Percentiles rank a stretch among this genome's conserved stretches.
Evolutionary conservation across 1,140 invertebrate species (phyloP).

Genomic region (Asobara japonica): DNA sequence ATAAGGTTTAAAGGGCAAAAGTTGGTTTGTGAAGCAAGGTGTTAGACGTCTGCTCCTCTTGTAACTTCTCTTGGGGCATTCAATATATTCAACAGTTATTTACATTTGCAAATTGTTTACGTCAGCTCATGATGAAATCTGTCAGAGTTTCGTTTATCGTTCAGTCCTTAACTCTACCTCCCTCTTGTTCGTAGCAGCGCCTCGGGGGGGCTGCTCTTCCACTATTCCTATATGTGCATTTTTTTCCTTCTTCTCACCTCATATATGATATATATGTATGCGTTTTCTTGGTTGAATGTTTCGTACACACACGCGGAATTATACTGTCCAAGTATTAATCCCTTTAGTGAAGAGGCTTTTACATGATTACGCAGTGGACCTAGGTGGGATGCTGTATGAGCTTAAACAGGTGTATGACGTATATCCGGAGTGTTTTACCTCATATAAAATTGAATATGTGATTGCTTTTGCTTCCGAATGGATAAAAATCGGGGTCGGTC

Average conservation of each 20-base stretch:
- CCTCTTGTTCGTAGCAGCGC: background rate
- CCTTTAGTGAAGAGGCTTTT: background rate
- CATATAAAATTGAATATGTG: too few species aligned
- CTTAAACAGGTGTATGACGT: too few species aligned
- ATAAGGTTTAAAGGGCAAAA: conserved; percentile 28
- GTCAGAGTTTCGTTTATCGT: conserved; percentile 56
- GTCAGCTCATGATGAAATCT: conserved; percentile 64
- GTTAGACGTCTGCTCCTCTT: conserved; percentile 34
- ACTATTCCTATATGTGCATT: background rate
- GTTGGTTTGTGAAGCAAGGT: conserved; percentile 14
- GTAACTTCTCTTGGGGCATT: conserved; percentile 34
- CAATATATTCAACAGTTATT: conserved; percentile 65
- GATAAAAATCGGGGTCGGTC: too few species aligned
- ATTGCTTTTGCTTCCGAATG: too few species aligned
- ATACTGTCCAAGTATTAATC: background rate
- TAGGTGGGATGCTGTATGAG: too few species aligned
- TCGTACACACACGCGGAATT: background rate
- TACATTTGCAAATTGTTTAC: conserved; percentile 67
- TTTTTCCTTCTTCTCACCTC: background rate
- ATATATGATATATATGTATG: too few species aligned
- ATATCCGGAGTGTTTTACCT: too few species aligned
- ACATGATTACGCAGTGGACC: background rate
- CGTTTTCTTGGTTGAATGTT: background rate
- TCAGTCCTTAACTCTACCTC: conserved; percentile 41
- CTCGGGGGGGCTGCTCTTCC: background rate